Conservation (phyloP, 64 coral and sea anemone species). For the Catalaphyllia jardinei region DNA sequence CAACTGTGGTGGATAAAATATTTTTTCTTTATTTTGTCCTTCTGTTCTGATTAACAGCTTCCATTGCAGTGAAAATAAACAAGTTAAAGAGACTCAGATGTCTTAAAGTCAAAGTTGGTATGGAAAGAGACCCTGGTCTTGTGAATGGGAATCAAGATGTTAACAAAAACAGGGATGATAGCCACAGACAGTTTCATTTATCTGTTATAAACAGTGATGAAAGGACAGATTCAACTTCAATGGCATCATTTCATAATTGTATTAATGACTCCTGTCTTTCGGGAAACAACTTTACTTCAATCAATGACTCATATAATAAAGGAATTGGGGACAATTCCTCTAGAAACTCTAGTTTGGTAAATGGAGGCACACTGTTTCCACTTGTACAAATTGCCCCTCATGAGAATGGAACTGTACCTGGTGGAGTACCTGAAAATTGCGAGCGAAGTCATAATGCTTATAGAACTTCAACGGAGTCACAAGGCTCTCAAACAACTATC, state of each 20-base stretch:
- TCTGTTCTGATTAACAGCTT: constrained; percentile 55
- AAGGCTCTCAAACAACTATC: constrained; percentile 6
- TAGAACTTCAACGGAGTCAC: constrained; percentile 34
- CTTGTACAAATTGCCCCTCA: background rate
- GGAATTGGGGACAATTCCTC: background rate
- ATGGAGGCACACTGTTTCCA: constrained; percentile 1
- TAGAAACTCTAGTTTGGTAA: constrained; percentile 14
- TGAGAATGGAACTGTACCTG: background rate
- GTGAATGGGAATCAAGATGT: background rate
- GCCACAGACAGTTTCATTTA: constrained; percentile 21
- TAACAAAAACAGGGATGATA: background rate
- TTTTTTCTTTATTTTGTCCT: constrained; percentile 1
- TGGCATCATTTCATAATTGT: constrained; percentile 1
- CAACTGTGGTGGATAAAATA: background rate
- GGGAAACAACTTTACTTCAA: background rate
- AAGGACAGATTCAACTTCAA: background rate
- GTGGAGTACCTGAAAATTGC: constrained; percentile 25
- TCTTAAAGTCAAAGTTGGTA: constrained; percentile 56
- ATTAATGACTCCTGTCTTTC: background rate
- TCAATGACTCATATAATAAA: background rate
- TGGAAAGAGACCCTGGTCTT: background rate
- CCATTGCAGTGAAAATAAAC: constrained; percentile 79
- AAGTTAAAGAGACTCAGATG: constrained; percentile 62
- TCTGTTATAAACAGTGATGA: constrained; percentile 23
- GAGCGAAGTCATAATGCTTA: constrained; percentile 21